phyloP scores from a whole-genome alignment of 2,797 vertebrate species.

The Micropoecilia bifurca region DNA sequence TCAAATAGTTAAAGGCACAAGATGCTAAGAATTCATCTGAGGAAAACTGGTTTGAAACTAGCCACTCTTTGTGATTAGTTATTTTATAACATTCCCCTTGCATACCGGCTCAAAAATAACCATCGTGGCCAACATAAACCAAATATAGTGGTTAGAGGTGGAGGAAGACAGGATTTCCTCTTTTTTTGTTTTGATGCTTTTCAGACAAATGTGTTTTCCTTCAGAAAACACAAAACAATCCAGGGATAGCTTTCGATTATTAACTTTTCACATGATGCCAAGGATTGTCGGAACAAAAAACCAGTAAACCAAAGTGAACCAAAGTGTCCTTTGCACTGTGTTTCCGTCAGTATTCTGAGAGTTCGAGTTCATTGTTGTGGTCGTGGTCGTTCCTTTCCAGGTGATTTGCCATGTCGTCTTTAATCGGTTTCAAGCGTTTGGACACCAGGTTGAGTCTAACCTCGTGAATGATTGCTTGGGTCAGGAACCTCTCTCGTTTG shows the following conservation, averaged over 20 bases:
- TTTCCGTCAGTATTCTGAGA: slow-evolving; percentile 46
- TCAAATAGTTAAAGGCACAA: neutral
- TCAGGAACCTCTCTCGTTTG: slow-evolving; percentile 91
- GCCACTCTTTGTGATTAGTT: neutral
- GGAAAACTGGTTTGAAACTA: neutral
- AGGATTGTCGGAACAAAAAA: neutral
- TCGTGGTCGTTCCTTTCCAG: neutral
- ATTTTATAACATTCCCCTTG: neutral
- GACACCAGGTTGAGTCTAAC: slow-evolving; percentile 86
- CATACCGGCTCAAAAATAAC: neutral
- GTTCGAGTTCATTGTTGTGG: slow-evolving; percentile 23
- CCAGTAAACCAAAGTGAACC: neutral
- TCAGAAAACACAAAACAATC: neutral
- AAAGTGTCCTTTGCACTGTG: neutral
- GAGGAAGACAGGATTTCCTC: slow-evolving; percentile 13
- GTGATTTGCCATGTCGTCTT: slow-evolving; percentile 46
- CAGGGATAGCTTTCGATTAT: neutral
- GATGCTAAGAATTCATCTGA: neutral
- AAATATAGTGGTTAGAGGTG: neutral
- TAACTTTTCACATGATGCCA: neutral
- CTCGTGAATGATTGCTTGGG: slow-evolving; percentile 89
- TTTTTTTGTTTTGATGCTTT: neutral
- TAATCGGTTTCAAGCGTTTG: slow-evolving; percentile 74
- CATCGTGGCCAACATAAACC: neutral
- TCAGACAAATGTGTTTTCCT: neutral